Percentiles rank a stretch among this genome's conserved stretches.
Conservation (phyloP, 2,888 invertebrate genomes). For the Mactromeris polynyma region DNA sequence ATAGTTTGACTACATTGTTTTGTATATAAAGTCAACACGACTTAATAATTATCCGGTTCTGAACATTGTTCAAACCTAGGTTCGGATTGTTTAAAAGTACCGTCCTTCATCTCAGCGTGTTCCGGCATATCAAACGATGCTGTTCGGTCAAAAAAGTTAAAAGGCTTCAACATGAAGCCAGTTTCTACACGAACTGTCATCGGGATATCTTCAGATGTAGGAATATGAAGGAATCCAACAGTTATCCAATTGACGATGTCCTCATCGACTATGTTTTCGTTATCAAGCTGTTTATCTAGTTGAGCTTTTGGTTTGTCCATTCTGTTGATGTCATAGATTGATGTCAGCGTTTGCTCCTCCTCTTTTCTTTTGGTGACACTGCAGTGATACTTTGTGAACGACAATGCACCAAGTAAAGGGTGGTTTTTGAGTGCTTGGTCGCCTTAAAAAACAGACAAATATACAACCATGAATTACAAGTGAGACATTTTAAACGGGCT, state of each 20-base stretch:
- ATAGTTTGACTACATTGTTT: too few species aligned
- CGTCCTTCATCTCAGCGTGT: conserved; percentile 58
- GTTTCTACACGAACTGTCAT: conserved; percentile 75
- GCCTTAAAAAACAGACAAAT: conserved; percentile 11
- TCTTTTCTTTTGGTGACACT: conserved; percentile 75
- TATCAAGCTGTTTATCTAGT: conserved; percentile 67
- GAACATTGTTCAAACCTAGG: conserved; percentile 59
- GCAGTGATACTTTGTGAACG: conserved; percentile 76
- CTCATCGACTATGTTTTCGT: conserved; percentile 71
- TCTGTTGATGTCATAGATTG: conserved; percentile 65
- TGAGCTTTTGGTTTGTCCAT: conserved; percentile 63
- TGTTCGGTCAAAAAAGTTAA: conserved; percentile 77
- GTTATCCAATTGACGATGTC: conserved; percentile 76
- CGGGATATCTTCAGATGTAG: conserved; percentile 77
- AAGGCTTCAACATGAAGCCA: conserved; percentile 73
- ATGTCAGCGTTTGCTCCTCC: conserved; percentile 68
- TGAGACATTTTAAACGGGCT: too few species aligned
- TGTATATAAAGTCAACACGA: background rate
- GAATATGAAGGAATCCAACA: conserved; percentile 76
- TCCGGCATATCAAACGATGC: conserved; percentile 75
- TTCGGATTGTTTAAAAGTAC: conserved; percentile 49
- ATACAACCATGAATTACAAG: too few species aligned
- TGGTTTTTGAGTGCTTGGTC: conserved; percentile 46
- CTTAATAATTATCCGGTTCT: conserved; percentile 40
- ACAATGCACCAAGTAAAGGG: conserved; percentile 67